Evolutionary conservation across 2,113 vertebrate genomes (phyloP), one percentile per base, ranked within the genome.

Genomic region (Hoplias malabaricus): DNA sequence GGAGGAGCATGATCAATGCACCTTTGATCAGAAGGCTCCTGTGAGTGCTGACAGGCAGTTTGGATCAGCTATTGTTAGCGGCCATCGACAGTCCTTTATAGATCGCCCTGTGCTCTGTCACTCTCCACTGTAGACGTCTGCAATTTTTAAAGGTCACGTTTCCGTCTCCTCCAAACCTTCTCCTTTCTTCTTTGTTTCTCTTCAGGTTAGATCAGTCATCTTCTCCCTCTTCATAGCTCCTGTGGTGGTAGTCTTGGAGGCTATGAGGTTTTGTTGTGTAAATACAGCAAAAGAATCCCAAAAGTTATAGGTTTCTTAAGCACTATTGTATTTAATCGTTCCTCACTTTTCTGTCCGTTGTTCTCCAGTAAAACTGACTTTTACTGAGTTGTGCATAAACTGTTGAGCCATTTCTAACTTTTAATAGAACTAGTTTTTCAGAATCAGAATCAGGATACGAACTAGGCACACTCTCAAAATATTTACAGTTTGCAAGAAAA

Each of bases 131-230:
- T 86, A 82, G 84, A 84, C 80, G 91, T 93, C 91, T 93, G 92
- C 94, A 95, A 92, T 90, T 91, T 92, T 90, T 93, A 95, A 96
- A 97, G 95, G 95, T 97, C 94, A 95, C 87, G 81, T 80, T 0
- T 81, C 87, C 69, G 62, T 40, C 77, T 66, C 38, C 42, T 56
- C 70, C 46, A 14, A 40, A 66, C 66, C 69, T 38, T 40, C 59
- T 19, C 27, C 25, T 72, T 72, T 61, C 21, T 68, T 80, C 76
- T 73, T 34, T 34, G 25, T 23, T 57, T 70, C 69, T 59, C 36
- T 79, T 68, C 59, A 11, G 48, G 56, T n/a, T 56, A 46, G 8
- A 38, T 0, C 31, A 53, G 54, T n/a, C 23, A 40, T 73, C 63
- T 66, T 46, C 40, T 16, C 21, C 25, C 40, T 78, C 34, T 43